Conservation (phyloP, 2,113 vertebrate genomes). For the Pseudolaguvia tuberculata region DNA sequence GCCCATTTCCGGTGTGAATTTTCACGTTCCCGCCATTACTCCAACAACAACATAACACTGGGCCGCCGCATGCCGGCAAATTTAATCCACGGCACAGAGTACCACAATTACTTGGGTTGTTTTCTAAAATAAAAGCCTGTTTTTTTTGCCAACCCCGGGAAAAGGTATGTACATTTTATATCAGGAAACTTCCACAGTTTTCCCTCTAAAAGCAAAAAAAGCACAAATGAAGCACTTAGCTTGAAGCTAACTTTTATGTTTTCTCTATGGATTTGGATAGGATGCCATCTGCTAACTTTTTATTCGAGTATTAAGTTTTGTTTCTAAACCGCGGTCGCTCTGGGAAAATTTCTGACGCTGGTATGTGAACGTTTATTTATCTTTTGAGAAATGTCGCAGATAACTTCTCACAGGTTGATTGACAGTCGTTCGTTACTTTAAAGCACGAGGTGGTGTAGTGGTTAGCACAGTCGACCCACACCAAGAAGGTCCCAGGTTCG, state of each 20-base stretch:
- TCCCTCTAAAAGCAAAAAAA: constrained; percentile 48
- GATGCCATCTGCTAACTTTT: background rate
- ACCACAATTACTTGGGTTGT: background rate
- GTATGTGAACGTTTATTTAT: background rate
- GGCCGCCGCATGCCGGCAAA: constrained; percentile 64
- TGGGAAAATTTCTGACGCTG: background rate
- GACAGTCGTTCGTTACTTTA: background rate
- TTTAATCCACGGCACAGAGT: constrained; percentile 31
- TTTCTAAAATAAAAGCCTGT: constrained; percentile 14
- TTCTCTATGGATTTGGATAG: constrained; percentile 5
- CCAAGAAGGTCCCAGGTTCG: too few relatives aligned
- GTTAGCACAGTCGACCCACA: too few relatives aligned
- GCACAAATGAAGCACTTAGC: constrained; percentile 56
- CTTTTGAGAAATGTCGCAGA: too few relatives aligned
- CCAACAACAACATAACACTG: constrained; percentile 63
- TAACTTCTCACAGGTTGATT: too few relatives aligned
- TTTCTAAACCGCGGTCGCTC: background rate
- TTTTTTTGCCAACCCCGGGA: background rate
- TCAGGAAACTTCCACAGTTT: constrained; percentile 20
- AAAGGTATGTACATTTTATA: constrained; percentile 47
- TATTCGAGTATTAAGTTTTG: background rate
- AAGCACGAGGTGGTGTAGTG: too few relatives aligned
- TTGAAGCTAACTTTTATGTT: constrained; percentile 49
- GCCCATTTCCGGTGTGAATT: constrained; percentile 64
- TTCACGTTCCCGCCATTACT: constrained; percentile 75